phyloP scores from a whole-genome alignment of 2,888 invertebrate species.

The Apamea sordens region DNA sequence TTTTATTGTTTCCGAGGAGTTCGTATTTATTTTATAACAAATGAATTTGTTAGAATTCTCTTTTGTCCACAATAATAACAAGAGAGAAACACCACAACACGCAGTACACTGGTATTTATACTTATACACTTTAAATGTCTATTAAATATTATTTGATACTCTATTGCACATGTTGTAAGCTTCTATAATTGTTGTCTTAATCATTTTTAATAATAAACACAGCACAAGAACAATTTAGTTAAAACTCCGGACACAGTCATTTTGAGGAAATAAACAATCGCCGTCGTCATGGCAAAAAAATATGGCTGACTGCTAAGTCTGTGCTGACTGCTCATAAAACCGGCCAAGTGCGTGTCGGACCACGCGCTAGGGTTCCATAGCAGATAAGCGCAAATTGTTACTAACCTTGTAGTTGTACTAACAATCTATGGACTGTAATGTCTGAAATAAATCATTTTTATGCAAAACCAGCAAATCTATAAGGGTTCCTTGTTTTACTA shows the following conservation, averaged over 20 bases:
- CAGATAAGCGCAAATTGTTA: no score
- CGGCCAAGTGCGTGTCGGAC: neutral
- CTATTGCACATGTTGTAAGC: neutral
- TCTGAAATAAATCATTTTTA: no score
- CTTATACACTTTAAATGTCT: neutral
- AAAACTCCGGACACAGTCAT: neutral
- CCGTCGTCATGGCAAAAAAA: constrained; percentile 48
- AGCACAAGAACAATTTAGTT: neutral
- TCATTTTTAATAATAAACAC: constrained; percentile 6
- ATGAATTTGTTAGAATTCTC: no score
- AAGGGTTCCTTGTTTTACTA: no score
- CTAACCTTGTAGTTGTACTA: no score
- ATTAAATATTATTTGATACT: neutral
- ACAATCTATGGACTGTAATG: no score
- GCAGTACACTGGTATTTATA: neutral
- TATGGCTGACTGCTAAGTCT: constrained; percentile 32
- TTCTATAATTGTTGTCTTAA: neutral
- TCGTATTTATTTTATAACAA: constrained; percentile 12
- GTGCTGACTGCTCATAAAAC: constrained; percentile 3
- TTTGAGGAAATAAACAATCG: constrained; percentile 45
- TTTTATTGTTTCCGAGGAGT: neutral
- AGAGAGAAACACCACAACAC: neutral
- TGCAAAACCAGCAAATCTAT: no score
- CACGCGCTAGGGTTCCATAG: neutral
- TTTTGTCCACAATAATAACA: constrained; percentile 6